Percentiles rank a stretch among this genome's conserved stretches.
Conservation (phyloP, 2,797 vertebrate species). For the Tolypeutes matacus region DNA sequence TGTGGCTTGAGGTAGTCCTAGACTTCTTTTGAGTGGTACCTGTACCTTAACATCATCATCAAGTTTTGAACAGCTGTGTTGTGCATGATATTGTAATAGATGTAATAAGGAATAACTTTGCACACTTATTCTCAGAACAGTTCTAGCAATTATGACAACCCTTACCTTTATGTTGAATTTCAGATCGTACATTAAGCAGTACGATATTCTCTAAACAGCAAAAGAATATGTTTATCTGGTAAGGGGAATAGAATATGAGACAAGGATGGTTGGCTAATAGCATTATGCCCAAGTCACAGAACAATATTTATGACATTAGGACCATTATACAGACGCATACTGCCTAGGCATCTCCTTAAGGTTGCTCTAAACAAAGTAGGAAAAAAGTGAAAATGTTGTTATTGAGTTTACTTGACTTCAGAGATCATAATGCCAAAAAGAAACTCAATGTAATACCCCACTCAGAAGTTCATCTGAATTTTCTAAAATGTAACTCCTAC, state of each 20-base stretch:
- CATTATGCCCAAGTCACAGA: neutral
- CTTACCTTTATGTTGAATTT: neutral
- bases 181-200: neutral
- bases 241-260: neutral
- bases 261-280: neutral
- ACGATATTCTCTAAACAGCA: neutral
- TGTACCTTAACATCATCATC: neutral
- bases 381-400: neutral
- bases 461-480: neutral
- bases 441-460: neutral
- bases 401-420: neutral
- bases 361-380: neutral
- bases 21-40: neutral
- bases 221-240: neutral
- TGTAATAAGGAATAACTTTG: neutral
- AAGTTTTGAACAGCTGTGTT: neutral
- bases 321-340: neutral
- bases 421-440: neutral
- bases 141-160: slow-evolving; percentile 4
- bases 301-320: neutral
- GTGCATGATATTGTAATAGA: neutral
- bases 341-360: neutral
- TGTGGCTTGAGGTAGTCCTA: neutral
- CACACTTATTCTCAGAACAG: neutral
- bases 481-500: neutral